Base-by-base conservation (phyloP, 2,797 vertebrate species). In the Rhodeus uyekii region DNA sequence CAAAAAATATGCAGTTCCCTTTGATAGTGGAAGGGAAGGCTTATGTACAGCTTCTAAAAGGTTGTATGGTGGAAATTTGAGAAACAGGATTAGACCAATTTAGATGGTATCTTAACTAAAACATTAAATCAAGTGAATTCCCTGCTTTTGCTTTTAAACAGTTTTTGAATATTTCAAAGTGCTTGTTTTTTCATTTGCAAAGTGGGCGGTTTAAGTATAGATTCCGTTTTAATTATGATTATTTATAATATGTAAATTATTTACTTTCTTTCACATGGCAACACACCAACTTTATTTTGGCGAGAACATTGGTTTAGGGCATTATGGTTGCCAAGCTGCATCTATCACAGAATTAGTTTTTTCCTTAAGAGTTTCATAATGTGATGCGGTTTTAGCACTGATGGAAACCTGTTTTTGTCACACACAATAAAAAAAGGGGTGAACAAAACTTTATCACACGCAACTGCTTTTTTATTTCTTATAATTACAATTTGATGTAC, bases 21-120 rank as follows among this genome's bases (percentile, higher is more conserved):
- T 9, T 64, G 27, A 71, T 46, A 75, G 39, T 38, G 58, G 34
- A 42, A 73, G 39, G 36, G 61, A 48, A 58, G 36, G 44, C 72
- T 74, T 50, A 82, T 79, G 44, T 14, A 64, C 18, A 48, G 67
- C 48, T 73, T 76, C 71, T 73, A 48, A 32, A 14, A 44, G 63
- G 55, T 78, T 85, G 29, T 68, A 63, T 42, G 42, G 48, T 61
- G 78, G 72, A 68, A 64, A 75, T 81, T 79, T 24, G 2, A 64
- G 12, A 50, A 85, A 76, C 48, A 69, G 24, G 50, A 85, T 79
- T 69, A 69, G 19, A 82, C 58, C n/a, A 76, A 77, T 72, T 84
- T 65, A 77, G 73, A 84, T 81, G 19, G 48, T 77, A 71, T 76
- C 38, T 77, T 76, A 48, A 73, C 63, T 74, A 80, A 77, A 71